Evolutionary conservation across 2,113 vertebrate genomes (phyloP), one percentile per base, ranked within the genome.

Genomic region (Marmota flaviventris): DNA sequence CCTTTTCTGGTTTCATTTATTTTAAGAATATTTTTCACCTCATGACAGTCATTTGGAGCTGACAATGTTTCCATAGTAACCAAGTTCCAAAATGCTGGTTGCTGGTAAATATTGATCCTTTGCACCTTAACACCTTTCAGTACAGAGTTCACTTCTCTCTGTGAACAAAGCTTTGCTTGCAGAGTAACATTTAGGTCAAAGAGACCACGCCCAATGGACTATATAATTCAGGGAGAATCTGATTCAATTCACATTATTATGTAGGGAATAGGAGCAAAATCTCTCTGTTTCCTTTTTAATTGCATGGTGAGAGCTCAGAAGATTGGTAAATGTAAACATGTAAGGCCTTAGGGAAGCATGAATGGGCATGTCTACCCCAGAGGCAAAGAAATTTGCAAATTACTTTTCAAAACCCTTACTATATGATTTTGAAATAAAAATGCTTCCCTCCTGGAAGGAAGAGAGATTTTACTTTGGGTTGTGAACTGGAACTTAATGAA

Each of bases 11-110:
- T 85, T 95, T 97, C 86, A 65, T 90, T 97, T 97, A 97, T 97
- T 98, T 97, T 97, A 96, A 96, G 97, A 95, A 77, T 84, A 84
- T 89, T 92, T 97, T 95, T 96, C 96, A 97, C 96, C 95, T 94
- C 95, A 77, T 96, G 97, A 97, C 88, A 95, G 94, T 97, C 90
- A 85, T 96, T 95, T 93, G 84, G 85, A 65, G 92, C 96, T 96
- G 94, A 96, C 32, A 61, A 58, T 2, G 78, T 96, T 97, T 83
- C 96, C 51, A 96, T 97, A 88, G 96, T 70, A 97, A 97, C 93
- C 37, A 39, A 42, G 91, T 48, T 77, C 45, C 34, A 69, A 89
- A 92, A 85, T 69, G 77, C 83, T 63, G 65, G 39, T 87, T 84
- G 78, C 85, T 22, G 39, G 77, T 93, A 81, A 89, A 42, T 93